A percentile compares a stretch with the other conserved stretches of the same genome.
These are phyloP conservation scores for Bos taurus DNA, from an alignment of 2,113 vertebrate genomes.

Conservation along the genomic window ARS-UCD2.0 NC_037348.1:64114501-64115000, in stretches of 20 bases:
- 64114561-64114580: neutral
- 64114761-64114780: neutral
- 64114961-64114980: neutral
- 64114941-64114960: neutral
- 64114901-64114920: neutral
- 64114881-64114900: neutral
- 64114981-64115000: neutral
- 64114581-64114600: neutral
- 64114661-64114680: neutral
- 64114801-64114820: neutral
- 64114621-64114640: neutral
- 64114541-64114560: neutral
- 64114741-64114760: neutral
- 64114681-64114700: neutral
- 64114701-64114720: neutral
- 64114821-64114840: fast-evolving
- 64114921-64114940: neutral
- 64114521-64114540: fast-evolving
- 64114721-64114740: neutral
- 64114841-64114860: neutral
- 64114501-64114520: neutral
- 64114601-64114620: fast-evolving
- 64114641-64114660: fast-evolving
- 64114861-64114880: neutral
- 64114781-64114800: neutral